Conservation (phyloP, 2,888 invertebrate species). For the Dicyrtomina minuta region DNA sequence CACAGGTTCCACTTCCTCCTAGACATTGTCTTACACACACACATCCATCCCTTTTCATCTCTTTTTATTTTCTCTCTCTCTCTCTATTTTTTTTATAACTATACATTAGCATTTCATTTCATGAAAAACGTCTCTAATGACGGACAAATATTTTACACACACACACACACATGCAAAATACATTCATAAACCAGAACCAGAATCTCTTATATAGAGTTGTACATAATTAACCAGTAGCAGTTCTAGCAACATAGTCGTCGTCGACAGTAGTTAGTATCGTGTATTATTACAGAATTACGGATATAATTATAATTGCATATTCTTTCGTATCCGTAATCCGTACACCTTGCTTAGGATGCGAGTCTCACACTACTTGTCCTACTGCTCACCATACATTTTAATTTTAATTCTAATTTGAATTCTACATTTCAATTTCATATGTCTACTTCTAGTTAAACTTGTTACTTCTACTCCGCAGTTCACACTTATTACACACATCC, state of each 20-base stretch:
- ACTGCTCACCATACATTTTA: too few species aligned
- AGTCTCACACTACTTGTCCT: too few species aligned
- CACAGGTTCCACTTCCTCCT: constrained; percentile 22
- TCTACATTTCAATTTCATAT: constrained; percentile 3
- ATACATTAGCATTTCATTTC: constrained; percentile 7
- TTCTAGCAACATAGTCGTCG: too few species aligned
- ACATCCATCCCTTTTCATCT: constrained; percentile 15
- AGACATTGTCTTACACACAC: constrained; percentile 20
- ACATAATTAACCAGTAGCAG: too few species aligned
- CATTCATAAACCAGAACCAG: too few species aligned
- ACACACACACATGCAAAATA: background rate
- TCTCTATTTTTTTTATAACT: constrained; percentile 13
- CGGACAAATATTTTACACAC: constrained; percentile 22
- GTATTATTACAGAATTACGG: too few species aligned
- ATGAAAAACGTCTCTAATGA: constrained; percentile 22
- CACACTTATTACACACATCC: background rate
- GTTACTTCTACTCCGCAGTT: too few species aligned
- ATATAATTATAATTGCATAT: too few species aligned
- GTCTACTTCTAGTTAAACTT: background rate
- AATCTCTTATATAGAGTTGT: too few species aligned
- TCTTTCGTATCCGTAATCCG: too few species aligned
- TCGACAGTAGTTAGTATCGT: too few species aligned
- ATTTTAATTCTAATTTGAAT: background rate
- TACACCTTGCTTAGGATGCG: too few species aligned
- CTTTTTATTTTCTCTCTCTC: background rate